phyloP scores from a whole-genome alignment of 2,797 vertebrate genomes.

The Melanogrammus aeglefinus region DNA sequence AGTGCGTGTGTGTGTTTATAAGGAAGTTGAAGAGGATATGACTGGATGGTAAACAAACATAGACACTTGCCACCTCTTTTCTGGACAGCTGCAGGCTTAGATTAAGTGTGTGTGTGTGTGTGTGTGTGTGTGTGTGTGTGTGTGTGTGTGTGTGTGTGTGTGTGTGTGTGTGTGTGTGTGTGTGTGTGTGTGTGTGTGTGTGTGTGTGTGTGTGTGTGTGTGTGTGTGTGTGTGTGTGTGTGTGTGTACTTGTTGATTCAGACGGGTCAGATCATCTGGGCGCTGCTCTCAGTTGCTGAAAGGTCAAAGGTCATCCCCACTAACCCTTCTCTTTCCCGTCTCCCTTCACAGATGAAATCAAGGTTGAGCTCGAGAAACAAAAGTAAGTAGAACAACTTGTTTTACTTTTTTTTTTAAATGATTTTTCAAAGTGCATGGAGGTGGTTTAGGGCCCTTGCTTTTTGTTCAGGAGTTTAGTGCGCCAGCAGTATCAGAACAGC shows the following conservation, averaged over 20 bases:
- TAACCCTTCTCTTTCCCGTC: conserved; percentile 34
- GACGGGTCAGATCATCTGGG: not conserved
- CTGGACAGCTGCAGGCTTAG: not conserved
- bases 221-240: not conserved
- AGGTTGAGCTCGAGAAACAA: conserved; percentile 89
- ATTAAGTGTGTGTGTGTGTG: not conserved
- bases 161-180: too few relatives aligned
- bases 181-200: too few relatives aligned
- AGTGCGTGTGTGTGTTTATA: not conserved
- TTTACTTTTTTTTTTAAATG: not conserved
- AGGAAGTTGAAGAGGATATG: not conserved
- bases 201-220: too few relatives aligned
- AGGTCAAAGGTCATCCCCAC: conserved; percentile 26
- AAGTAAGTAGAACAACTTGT: conserved; percentile 76
- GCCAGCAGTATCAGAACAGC: not conserved
- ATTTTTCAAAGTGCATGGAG: not conserved
- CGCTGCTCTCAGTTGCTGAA: not conserved
- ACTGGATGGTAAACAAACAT: too few relatives aligned
- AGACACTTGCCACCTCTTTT: not conserved
- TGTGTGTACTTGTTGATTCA: not conserved
- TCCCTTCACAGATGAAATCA: conserved; percentile 89
- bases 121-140: too few relatives aligned
- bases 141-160: too few relatives aligned
- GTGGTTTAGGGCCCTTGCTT: not conserved
- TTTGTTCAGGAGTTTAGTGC: too few relatives aligned